Evolutionary conservation across 2,888 invertebrate species (phyloP).

Genomic region (Chouioia cunea): DNA sequence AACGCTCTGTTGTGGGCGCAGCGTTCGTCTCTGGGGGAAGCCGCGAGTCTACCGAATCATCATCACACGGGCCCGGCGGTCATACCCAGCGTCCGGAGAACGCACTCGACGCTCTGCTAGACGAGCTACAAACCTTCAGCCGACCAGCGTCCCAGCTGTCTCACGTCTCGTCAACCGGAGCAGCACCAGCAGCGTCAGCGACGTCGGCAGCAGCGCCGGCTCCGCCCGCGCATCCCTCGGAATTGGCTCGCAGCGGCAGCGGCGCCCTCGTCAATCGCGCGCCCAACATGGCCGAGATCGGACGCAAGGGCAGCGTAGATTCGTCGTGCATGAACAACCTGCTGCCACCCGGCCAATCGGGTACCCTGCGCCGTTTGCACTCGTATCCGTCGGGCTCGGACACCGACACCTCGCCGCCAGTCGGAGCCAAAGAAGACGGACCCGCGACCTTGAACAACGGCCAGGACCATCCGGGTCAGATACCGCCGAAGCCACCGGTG

Average conservation of each 20-base stretch:
- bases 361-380: slow-evolving; percentile 80
- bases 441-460: slow-evolving; percentile 65
- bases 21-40: slow-evolving; percentile 75
- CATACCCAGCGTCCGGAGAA: slow-evolving; percentile 86
- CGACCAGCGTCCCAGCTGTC: slow-evolving; percentile 73
- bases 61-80: slow-evolving; percentile 70
- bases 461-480: slow-evolving; percentile 60
- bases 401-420: slow-evolving; percentile 82
- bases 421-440: slow-evolving; percentile 72
- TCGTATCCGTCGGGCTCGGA: slow-evolving; percentile 90
- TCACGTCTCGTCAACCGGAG: slow-evolving; percentile 54
- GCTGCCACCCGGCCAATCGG: slow-evolving; percentile 56
- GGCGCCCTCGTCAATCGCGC: slow-evolving; percentile 66
- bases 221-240: slow-evolving; percentile 66
- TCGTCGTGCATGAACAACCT: slow-evolving; percentile 66
- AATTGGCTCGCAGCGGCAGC: slow-evolving; percentile 70
- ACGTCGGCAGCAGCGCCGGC: no score
- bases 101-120: slow-evolving; percentile 97
- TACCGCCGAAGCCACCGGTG: slow-evolving; percentile 86
- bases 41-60: slow-evolving; percentile 72
- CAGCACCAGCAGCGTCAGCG: no score
- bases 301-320: slow-evolving; percentile 72
- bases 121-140: slow-evolving; percentile 91
- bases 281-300: slow-evolving; percentile 71
- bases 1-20: slow-evolving; percentile 73